These are phyloP conservation scores for Tyrannus savana DNA, from an alignment of 2,113 vertebrate species.

Conservation along the genomic window DNA sequence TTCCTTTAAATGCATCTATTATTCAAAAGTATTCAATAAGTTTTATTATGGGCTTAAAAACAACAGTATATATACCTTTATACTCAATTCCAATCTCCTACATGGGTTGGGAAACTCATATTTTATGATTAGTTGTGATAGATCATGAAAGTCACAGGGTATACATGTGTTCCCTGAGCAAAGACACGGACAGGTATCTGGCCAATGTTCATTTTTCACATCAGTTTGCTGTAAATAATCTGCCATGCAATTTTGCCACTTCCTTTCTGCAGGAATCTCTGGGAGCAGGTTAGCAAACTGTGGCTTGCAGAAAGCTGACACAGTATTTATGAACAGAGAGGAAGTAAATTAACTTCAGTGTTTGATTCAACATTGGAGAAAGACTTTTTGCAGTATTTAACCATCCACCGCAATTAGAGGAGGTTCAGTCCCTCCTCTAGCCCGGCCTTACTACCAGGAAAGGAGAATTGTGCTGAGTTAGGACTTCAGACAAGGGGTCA, in stretches of 20 bases:
- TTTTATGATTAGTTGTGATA: background rate
- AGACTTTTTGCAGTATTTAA: background rate
- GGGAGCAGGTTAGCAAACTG: background rate
- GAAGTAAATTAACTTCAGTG: slow-evolving; percentile 19
- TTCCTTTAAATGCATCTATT: slow-evolving; percentile 40
- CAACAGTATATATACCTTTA: slow-evolving; percentile 25
- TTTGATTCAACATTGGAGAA: background rate
- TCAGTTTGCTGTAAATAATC: slow-evolving; percentile 27
- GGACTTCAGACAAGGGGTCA: background rate
- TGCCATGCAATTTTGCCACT: background rate
- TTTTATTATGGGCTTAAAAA: background rate
- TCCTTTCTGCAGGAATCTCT: slow-evolving; percentile 39
- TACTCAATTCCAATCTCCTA: background rate
- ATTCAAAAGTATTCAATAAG: background rate
- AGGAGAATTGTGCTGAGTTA: background rate
- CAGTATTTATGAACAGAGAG: slow-evolving; percentile 5
- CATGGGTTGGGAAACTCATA: background rate
- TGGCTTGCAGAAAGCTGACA: background rate
- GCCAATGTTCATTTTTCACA: background rate
- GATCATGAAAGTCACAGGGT: background rate
- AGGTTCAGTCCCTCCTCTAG: background rate
- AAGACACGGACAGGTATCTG: background rate
- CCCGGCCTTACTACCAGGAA: background rate
- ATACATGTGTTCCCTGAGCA: background rate
- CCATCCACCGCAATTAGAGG: background rate